A percentile compares a stretch with the other conserved stretches of the same genome.
phyloP scores from a whole-genome alignment of 2,888 invertebrate genomes.

The Volucella zonaria region DNA sequence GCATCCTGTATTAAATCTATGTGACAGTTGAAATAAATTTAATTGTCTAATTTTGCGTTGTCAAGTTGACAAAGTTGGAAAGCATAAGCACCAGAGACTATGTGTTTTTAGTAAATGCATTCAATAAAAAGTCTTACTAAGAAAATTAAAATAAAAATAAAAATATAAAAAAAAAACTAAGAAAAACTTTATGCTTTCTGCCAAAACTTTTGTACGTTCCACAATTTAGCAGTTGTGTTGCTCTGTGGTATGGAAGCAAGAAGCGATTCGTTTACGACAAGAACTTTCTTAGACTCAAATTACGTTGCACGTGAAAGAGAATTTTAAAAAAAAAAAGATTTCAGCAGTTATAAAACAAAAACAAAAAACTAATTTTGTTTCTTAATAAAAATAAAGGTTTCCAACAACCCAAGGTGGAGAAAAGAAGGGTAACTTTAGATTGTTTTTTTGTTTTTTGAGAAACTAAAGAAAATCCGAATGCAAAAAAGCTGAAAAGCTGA shows the following conservation, averaged over 20 bases:
- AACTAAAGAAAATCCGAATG: constrained; percentile 49
- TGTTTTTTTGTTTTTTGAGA: constrained; percentile 13
- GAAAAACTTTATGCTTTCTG: constrained; percentile 54
- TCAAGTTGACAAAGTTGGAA: constrained; percentile 29
- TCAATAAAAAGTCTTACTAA: constrained; percentile 53
- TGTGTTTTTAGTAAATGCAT: constrained; percentile 57
- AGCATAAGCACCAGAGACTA: constrained; percentile 16
- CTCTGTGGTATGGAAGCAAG: constrained; percentile 61
- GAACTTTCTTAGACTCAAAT: constrained; percentile 72
- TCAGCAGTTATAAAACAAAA: constrained; percentile 33
- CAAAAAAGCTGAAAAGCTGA: constrained; percentile 44
- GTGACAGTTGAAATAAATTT: constrained; percentile 6
- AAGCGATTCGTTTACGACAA: constrained; percentile 69
- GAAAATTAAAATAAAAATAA: constrained; percentile 7
- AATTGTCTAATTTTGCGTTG: constrained; percentile 51
- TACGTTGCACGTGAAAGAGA: constrained; percentile 65
- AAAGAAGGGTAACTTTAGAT: constrained; percentile 18
- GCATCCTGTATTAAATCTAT: too few species aligned
- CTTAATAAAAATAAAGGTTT: constrained; percentile 16
- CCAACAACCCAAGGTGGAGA: not conserved
- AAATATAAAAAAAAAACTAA: constrained; percentile 44
- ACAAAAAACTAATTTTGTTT: constrained; percentile 42
- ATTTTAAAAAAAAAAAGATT: not conserved
- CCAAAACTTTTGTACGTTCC: constrained; percentile 56
- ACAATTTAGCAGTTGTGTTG: constrained; percentile 51